Conservation (phyloP, 2,797 vertebrate species). For the Xenopus petersii region DNA sequence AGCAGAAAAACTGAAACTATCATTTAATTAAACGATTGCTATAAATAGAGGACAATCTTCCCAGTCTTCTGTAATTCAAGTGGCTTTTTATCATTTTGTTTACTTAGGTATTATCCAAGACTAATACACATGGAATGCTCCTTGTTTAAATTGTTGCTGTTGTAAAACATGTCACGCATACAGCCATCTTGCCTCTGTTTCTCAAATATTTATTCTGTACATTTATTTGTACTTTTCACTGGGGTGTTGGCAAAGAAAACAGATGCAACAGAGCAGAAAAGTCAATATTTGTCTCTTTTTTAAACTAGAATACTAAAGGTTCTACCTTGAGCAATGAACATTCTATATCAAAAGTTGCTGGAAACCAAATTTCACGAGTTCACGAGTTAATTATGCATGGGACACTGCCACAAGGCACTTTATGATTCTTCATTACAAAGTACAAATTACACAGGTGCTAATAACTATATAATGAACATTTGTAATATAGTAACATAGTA, state of each 20-base stretch:
- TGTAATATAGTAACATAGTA: not conserved
- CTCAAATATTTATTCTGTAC: constrained; percentile 6
- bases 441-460: not conserved
- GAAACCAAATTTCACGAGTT: not conserved
- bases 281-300: constrained; percentile 8
- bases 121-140: constrained; percentile 42
- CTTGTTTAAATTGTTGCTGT: constrained; percentile 12
- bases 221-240: constrained; percentile 1
- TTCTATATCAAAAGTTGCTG: not conserved
- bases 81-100: constrained; percentile 24
- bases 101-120: not conserved
- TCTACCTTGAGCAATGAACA: not conserved
- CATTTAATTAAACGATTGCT: not conserved
- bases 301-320: not conserved
- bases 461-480: not conserved
- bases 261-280: not conserved
- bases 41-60: too few species aligned
- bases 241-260: not conserved
- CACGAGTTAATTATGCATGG: not conserved
- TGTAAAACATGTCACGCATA: not conserved
- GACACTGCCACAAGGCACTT: not conserved
- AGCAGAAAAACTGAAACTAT: not conserved
- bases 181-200: not conserved
- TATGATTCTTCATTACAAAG: constrained; percentile 3
- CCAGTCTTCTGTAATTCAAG: constrained; percentile 26